Evolutionary conservation across 2,888 invertebrate species (phyloP).

Genomic region (Escarpia spicata): DNA sequence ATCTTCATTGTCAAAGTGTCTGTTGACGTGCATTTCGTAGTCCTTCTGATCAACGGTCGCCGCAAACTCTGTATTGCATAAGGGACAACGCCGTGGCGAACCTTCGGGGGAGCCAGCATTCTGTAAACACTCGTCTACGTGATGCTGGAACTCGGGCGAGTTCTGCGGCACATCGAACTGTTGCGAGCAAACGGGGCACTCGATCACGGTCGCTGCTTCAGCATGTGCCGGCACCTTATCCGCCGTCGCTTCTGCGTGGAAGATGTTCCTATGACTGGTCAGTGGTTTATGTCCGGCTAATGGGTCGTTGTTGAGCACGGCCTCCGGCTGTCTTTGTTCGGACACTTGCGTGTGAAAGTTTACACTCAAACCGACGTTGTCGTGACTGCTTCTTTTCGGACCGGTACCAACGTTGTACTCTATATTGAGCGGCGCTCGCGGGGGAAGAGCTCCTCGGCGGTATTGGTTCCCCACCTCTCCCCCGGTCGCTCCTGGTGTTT

Average conservation of each 20-base stretch:
- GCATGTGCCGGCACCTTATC: not conserved
- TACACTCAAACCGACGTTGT: not conserved
- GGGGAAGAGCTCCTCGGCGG: not conserved
- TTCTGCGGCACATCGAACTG: not conserved
- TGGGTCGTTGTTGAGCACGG: not conserved
- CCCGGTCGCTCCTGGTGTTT: not conserved
- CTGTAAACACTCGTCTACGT: not conserved
- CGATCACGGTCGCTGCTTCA: not conserved
- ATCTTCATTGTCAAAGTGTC: not conserved
- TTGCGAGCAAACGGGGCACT: not conserved
- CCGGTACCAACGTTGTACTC: not conserved
- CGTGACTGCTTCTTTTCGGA: not conserved
- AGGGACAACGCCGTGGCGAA: not conserved
- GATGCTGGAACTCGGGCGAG: not conserved
- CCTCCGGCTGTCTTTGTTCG: not conserved
- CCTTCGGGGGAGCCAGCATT: not conserved
- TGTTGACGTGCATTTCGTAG: not conserved
- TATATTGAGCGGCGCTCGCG: not conserved
- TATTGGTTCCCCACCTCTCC: not conserved
- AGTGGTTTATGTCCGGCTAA: not conserved
- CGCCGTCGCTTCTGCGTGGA: not conserved
- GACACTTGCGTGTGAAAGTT: not conserved
- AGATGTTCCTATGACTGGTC: not conserved
- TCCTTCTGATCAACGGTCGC: not conserved
- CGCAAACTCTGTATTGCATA: not conserved